These are phyloP conservation scores for Aphelenchoides fujianensis DNA, from an alignment of 1,140 invertebrate genomes.

Conservation along the genomic window DNA sequence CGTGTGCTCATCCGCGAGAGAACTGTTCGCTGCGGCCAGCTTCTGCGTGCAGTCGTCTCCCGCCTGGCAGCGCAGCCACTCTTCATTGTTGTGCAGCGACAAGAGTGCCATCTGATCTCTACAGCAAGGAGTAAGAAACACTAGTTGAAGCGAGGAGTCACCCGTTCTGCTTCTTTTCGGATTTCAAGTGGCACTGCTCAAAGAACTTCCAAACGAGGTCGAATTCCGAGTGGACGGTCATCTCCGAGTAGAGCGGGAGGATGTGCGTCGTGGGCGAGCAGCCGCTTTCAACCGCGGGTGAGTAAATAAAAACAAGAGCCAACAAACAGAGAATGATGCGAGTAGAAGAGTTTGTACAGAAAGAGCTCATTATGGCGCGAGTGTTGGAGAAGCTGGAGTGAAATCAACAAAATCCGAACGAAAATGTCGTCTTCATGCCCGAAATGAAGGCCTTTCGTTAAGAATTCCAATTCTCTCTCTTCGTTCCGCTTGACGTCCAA, in stretches of 20 bases:
- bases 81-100: not conserved
- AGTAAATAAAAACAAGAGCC: not conserved
- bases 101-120: not conserved
- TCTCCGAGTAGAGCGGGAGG: not conserved
- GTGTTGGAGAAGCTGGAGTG: not conserved
- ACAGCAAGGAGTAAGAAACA: not conserved
- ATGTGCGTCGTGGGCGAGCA: not conserved
- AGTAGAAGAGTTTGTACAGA: no score
- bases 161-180: not conserved
- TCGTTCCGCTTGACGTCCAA: not conserved
- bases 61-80: not conserved
- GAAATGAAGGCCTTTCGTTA: not conserved
- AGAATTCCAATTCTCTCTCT: not conserved
- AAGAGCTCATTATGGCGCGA: no score
- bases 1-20: not conserved
- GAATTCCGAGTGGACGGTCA: not conserved
- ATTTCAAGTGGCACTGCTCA: not conserved
- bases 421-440: not conserved
- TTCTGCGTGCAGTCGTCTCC: not conserved
- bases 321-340: not conserved
- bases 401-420: not conserved
- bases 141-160: not conserved
- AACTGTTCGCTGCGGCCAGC: not conserved
- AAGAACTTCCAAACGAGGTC: not conserved
- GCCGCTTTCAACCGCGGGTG: not conserved